Percentiles rank a stretch among this genome's conserved stretches.
Conservation (phyloP, 1,140 invertebrate species). For the Sarcophaga bullata region DNA sequence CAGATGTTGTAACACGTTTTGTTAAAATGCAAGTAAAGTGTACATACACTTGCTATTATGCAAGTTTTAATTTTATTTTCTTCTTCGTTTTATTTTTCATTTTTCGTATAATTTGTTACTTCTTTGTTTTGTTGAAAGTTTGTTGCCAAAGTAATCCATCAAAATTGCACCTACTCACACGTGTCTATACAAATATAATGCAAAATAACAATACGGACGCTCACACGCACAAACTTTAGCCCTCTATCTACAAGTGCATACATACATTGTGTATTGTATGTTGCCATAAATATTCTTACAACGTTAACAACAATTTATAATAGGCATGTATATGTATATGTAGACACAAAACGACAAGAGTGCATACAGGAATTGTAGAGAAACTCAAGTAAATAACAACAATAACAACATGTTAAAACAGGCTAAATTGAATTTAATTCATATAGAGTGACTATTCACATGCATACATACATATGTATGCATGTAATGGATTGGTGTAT, state of each 20-base stretch:
- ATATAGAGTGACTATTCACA: slow-evolving; percentile 13
- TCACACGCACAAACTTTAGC: background rate
- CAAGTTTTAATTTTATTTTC: too few species aligned
- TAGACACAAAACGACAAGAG: too few species aligned
- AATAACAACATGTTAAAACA: slow-evolving; percentile 17
- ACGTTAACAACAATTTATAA: too few species aligned
- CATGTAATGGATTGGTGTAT: too few species aligned
- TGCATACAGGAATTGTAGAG: background rate
- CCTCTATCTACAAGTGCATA: background rate
- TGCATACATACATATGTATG: background rate
- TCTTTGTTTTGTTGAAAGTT: slow-evolving; percentile 33
- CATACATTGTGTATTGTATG: background rate
- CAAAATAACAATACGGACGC: background rate
- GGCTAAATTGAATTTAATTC: slow-evolving; percentile 45
- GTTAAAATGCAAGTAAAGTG: background rate
- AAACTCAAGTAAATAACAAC: slow-evolving; percentile 17
- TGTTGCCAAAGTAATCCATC: slow-evolving; percentile 60
- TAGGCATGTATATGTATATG: background rate
- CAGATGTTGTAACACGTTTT: background rate
- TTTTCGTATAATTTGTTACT: background rate
- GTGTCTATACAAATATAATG: background rate
- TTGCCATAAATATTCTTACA: background rate
- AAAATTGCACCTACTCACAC: slow-evolving; percentile 65
- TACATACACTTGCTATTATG: background rate
- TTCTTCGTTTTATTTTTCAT: too few species aligned